phyloP scores from a whole-genome alignment of 1,140 invertebrate species.

The Ericerus pela region DNA sequence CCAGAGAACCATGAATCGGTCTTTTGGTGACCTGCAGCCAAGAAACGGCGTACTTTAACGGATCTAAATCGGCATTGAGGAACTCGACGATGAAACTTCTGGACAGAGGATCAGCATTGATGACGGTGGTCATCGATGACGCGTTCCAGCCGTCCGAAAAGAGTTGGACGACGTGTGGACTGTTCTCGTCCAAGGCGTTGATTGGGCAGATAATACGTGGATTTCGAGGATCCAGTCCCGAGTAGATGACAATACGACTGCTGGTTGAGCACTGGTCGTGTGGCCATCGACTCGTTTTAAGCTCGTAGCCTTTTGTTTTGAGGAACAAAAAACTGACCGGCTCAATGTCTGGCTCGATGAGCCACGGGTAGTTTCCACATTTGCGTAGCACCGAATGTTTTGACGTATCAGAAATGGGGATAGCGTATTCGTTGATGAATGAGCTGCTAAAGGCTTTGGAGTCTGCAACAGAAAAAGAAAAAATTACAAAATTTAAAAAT shows the following conservation, averaged over 20 bases:
- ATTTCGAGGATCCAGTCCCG: slow-evolving; percentile 35
- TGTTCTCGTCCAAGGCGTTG: slow-evolving; percentile 23
- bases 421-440: slow-evolving; percentile 32
- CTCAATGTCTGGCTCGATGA: slow-evolving; percentile 55
- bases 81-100: slow-evolving; percentile 52
- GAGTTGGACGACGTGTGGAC: slow-evolving; percentile 36
- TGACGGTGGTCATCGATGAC: slow-evolving; percentile 18
- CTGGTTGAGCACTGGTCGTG: slow-evolving; percentile 43
- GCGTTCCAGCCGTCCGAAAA: slow-evolving; percentile 58
- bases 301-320: slow-evolving; percentile 46
- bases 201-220: slow-evolving; percentile 50
- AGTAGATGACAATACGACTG: slow-evolving; percentile 59
- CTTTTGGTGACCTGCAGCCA: slow-evolving; percentile 66
- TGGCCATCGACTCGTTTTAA: slow-evolving; percentile 23
- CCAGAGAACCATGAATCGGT: slow-evolving; percentile 29
- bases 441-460: slow-evolving; percentile 16
- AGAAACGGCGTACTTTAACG: slow-evolving; percentile 50
- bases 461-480: too few relatives aligned
- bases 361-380: slow-evolving; percentile 58
- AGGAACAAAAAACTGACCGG: slow-evolving; percentile 53
- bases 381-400: too few relatives aligned
- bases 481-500: too few relatives aligned
- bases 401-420: slow-evolving; percentile 25
- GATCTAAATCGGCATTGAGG: slow-evolving; percentile 40
- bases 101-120: slow-evolving; percentile 27